Evolutionary conservation across 2,888 invertebrate species (phyloP), one percentile per base, ranked within the genome.

Genomic region (Drosophila incognita): DNA sequence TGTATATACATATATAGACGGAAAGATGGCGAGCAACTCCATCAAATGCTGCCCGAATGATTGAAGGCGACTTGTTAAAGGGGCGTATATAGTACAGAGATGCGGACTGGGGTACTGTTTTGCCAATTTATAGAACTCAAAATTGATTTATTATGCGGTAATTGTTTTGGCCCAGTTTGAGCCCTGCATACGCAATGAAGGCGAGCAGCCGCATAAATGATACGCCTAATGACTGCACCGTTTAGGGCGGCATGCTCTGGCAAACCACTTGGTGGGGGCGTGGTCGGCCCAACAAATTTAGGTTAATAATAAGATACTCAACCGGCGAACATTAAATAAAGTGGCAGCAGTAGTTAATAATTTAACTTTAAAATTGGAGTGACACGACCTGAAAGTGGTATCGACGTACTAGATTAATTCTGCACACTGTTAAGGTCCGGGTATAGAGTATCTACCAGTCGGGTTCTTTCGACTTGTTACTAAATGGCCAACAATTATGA

Each of bases 111-210:
- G 60, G 60, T 67, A 71, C 77, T 76, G 78, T 73, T 76, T 84
- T 76, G 87, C 76, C 74, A 89, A 87, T 87, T 86, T 82, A 82
- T 83, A 76, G 79, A 81, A 78, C 88, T 86, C 86, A 74, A 84
- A 90, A 84, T 91, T 90, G 90, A 91, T 90, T 90, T 90, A 91
- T 90, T 90, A 91, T 90, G 90, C 90, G 83, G 90, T 91, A 90
- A 90, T 90, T 91, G 91, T 90, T 90, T 88, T 91, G 91, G 81
- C 85, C 90, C 82, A 89, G 86, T 86, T 90, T 66, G 72, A 65
- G 77, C 52, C 69, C 74, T 81, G 85, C 79, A 89, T 87, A 82
- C 68, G 62, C 67, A 83, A 87, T 87, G 72, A 78, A 69, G 58
- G 29, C 51, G 57, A 73, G 67, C 69, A 60, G 57, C 69, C 75